Base-by-base conservation (phyloP, 1,140 invertebrate species). In the Bactericera cockerelli region DNA sequence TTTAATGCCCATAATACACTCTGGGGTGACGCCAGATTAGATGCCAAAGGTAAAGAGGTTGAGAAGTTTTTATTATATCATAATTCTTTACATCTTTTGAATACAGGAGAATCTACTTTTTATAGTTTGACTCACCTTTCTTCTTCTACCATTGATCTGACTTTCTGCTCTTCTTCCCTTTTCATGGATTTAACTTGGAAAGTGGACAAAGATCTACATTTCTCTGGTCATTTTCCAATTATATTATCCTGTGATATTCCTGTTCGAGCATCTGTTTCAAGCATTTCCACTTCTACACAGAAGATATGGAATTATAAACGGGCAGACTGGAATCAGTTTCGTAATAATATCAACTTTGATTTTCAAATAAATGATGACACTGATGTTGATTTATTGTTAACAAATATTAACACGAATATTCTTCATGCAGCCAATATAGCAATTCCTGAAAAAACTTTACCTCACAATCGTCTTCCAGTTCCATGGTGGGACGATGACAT, bases 1-100 rank as follows among this genome's bases (percentile, higher is more conserved):
- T 69, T 70, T 53, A 71, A 70, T 28, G 64, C 63, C 25, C 67
- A 70, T 38, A 69, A 67, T 56, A 57, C 42, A n/a, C 26, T 66
- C 33, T 72, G 66, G 67, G 68, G 67, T 2, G 67, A 67, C 16
- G 38, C 63, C 14, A 65, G 66, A 64, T 61, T 57, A 22, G 65
- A 70, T 42, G 14, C 10, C 10, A 62, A 67, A 63, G 67, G 67
- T 49, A 63, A 62, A 62, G 65, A 59, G 26, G 60, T 69, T 31
- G 65, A 60, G 22, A 42, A 56, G 25, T 36, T 60, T 6, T 26
- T 56, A 2, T 21, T 56, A 16, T 13, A 10, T 1, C 25, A 56
- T 24, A 36, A 36, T 13, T 22, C 19, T 39, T 1, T 57, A 1
- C 24, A 36, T 22, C 24, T 56, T 25, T 49, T 49, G 42, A 60